Evolutionary conservation across 2,888 invertebrate genomes (phyloP), one percentile per base, ranked within the genome.

Genomic region (Bursaphelenchus okinawaensis): DNA sequence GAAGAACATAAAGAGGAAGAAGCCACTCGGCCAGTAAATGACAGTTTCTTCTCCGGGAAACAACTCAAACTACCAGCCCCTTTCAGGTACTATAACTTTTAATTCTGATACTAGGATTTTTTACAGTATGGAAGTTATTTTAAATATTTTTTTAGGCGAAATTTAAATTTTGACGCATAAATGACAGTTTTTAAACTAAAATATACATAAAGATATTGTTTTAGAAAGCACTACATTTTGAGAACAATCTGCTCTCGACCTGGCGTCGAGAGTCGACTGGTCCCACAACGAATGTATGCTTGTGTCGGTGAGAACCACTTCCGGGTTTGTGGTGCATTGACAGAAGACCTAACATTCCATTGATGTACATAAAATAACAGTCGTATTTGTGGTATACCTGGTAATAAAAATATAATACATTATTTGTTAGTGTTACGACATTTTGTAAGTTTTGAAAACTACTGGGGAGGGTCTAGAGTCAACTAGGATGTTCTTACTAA

Each of bases 211-310:
- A 31, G 61, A 65, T 8, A 28, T 65, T 19, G 20, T 23, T 70
- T 9, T 51, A 74, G 76, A 40, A 76, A 76, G 60, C 72, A 73
- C 40, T 78, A 76, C 61, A 71, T 77, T 8, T 52, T 80, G 22
- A 65, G 70, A n/a, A 76, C 77, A 73, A 59, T 67, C 8, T 66
- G 68, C n/a, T 70, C 75, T 3, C 67, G 75, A 6, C 77, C 76
- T 4, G 68, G 72, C 0, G 62, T 61, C 7, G 67, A 69, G 1
- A 74, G 73, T 9, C 63, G 74, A 7, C 57, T 68, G 0, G 68
- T 71, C 50, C 71, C 73, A 0, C 78, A 80, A 27, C 65, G 79
- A 52, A 71, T 79, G 73, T 77, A 74, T 57, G 76, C 68, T 0
- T 57, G 57, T n/a, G 40, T 78, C 24, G 69, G 65, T 27, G 28